Base-by-base conservation (phyloP, 1,140 invertebrate species). In the Tetramorium simillimum region DNA sequence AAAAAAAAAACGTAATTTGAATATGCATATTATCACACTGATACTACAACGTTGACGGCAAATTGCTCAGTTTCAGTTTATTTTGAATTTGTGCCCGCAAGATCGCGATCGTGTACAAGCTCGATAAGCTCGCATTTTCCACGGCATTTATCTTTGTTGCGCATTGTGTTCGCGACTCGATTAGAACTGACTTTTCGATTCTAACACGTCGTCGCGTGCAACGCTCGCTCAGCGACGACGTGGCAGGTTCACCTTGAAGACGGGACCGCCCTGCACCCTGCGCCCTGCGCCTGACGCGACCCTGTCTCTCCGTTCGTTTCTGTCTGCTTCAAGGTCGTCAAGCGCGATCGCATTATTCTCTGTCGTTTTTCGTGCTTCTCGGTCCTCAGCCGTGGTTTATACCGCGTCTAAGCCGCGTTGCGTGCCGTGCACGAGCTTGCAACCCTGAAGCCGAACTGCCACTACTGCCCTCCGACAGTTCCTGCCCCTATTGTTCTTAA, bases 311-410 rank as follows among this genome's bases (percentile, higher is more conserved):
- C 85, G 73, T 18, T 73, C 84, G 77, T 87, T 73, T 69, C 85
- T 85, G 85, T 89, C 62, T 9, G 53, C 18, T 18, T 18, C 89
- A 91, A 91, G 89, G 89, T 86, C 89, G 82, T 33, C 3, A 62
- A 14, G n/a, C 63, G 43, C 89, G 89, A 84, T 82, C 86, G 58
- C 72, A 91, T 91, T 88, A 91, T 58, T 91, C 89, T 84, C 86
- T 75, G 89, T 86, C 89, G 58, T 67, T 88, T 80, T 75, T 76
- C 76, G 77, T 86, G 89, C 65, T 84, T 90, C 72, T 77, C 85
- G 70, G 77, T 86, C 85, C 86, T 85, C 70, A 53, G 24, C 16
- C 16, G 53, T 90, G 69, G 81, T 91, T 90, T 86, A 90, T 90
- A 84, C 60, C 77, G 46, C 86, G n/a, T 43, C 18, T 58, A 82